Percentiles rank a stretch among this genome's conserved stretches.
Evolutionary conservation across 1,140 invertebrate species (phyloP).

Genomic region (Semibalanus balanoides): DNA sequence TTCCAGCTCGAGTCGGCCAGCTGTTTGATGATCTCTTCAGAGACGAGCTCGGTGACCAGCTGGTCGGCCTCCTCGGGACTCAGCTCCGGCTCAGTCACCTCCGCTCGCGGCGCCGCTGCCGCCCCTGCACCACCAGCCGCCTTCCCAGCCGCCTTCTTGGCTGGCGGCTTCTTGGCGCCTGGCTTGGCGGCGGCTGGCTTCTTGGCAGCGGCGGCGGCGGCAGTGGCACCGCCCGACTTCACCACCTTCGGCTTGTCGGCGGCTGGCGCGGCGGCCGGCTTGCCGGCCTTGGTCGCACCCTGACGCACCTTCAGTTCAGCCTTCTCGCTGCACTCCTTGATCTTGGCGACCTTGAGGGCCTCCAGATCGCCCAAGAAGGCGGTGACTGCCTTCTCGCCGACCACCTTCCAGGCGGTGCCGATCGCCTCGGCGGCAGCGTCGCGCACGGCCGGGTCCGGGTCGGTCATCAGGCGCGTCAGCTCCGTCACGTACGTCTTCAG

Average conservation of each 20-base stretch:
- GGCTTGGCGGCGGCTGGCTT: conserved; percentile 23
- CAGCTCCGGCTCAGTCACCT: conserved; percentile 30
- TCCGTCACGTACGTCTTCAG: conserved; percentile 68
- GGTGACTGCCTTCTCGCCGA: conserved; percentile 76
- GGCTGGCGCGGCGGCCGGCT: conserved; percentile 10
- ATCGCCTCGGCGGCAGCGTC: conserved; percentile 76
- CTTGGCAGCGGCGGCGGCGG: conserved; percentile 6
- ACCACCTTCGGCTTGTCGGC: conserved; percentile 9
- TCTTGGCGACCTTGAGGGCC: conserved; percentile 80
- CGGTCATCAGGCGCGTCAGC: conserved; percentile 72
- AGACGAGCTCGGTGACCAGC: conserved; percentile 45
- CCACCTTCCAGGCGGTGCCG: conserved; percentile 84
- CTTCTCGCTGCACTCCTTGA: conserved; percentile 86
- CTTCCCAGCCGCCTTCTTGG: conserved; percentile 32
- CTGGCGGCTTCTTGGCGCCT: conserved; percentile 12
- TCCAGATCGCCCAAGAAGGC: conserved; percentile 78
- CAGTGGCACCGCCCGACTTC: conserved; percentile 5
- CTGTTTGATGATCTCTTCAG: conserved; percentile 45
- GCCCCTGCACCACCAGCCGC: conserved; percentile 8
- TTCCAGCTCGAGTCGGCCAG: conserved; percentile 74
- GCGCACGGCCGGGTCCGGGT: conserved; percentile 67
- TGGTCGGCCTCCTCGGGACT: conserved; percentile 54
- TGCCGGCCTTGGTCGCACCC: conserved; percentile 19
- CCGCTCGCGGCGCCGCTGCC: conserved; percentile 16
- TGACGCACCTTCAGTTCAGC: conserved; percentile 49